phyloP scores from a whole-genome alignment of 2,888 invertebrate genomes.

The Congeria kusceri region DNA sequence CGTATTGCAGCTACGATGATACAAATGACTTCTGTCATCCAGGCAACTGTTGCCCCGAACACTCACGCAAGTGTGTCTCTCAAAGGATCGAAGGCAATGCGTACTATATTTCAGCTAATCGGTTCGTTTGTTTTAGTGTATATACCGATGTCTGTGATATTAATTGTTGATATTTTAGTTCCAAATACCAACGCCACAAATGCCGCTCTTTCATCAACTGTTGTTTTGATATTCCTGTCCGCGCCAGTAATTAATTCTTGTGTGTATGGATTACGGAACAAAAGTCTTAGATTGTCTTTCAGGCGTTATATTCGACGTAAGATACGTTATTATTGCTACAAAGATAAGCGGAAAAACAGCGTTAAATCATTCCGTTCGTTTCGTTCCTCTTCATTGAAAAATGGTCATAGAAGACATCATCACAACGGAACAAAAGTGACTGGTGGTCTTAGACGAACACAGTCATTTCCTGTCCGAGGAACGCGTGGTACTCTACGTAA shows the following conservation, averaged over 20 bases:
- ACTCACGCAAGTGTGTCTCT: constrained; percentile 68
- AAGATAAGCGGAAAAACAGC: constrained; percentile 76
- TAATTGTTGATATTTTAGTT: constrained; percentile 63
- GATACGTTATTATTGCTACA: constrained; percentile 72
- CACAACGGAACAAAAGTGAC: constrained; percentile 31
- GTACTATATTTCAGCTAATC: constrained; percentile 79
- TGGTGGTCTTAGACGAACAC: constrained; percentile 50
- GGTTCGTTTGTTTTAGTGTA: constrained; percentile 79
- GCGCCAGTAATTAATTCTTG: constrained; percentile 79
- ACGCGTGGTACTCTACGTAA: constrained; percentile 13
- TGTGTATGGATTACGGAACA: constrained; percentile 79
- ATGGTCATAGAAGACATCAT: constrained; percentile 29
- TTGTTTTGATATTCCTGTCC: constrained; percentile 76
- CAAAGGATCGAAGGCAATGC: constrained; percentile 80
- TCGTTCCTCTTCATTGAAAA: constrained; percentile 64
- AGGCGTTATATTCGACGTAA: constrained; percentile 72
- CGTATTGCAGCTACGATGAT: constrained; percentile 82
- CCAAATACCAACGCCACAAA: constrained; percentile 59
- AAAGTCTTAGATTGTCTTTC: constrained; percentile 78
- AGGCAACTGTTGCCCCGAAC: constrained; percentile 77
- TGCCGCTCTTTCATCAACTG: constrained; percentile 68
- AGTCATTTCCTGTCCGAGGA: constrained; percentile 62
- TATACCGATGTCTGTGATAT: constrained; percentile 76
- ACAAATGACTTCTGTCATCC: constrained; percentile 81
- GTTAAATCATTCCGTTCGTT: constrained; percentile 65